Conservation (phyloP, 1,140 invertebrate genomes). For the Dinothrombium tinctorium region DNA sequence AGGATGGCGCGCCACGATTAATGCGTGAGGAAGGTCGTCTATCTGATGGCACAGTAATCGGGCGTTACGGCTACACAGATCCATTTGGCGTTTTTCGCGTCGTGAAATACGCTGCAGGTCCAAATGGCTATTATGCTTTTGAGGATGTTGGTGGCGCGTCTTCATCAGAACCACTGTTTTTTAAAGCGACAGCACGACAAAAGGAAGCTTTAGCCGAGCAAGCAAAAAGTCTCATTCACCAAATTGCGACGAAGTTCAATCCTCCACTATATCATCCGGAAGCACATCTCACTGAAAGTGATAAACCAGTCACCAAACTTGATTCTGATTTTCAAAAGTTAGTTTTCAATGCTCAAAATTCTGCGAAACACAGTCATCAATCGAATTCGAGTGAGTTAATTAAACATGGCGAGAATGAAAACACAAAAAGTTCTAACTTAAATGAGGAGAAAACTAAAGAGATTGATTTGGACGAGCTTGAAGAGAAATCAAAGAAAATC, state of each 20-base stretch:
- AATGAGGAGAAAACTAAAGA: too few relatives aligned
- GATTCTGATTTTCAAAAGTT: too few relatives aligned
- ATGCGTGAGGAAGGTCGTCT: slow-evolving; percentile 9
- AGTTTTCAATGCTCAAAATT: too few relatives aligned
- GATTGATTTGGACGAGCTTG: too few relatives aligned
- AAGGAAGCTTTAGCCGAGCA: not conserved
- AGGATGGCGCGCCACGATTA: slow-evolving; percentile 2
- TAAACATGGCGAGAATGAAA: too few relatives aligned
- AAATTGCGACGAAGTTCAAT: slow-evolving; percentile 6
- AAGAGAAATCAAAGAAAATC: too few relatives aligned
- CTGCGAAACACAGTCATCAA: too few relatives aligned
- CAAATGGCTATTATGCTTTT: slow-evolving; percentile 34
- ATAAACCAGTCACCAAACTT: too few relatives aligned
- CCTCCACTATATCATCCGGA: slow-evolving; percentile 11
- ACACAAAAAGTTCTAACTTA: too few relatives aligned
- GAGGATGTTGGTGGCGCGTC: slow-evolving; percentile 3
- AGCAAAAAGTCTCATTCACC: not conserved
- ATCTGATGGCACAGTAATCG: slow-evolving; percentile 31
- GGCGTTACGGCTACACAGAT: slow-evolving; percentile 61
- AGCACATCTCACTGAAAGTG: slow-evolving; percentile 1
- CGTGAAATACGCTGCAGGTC: slow-evolving; percentile 60
- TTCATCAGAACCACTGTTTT: slow-evolving; percentile 2
- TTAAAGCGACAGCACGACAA: slow-evolving; percentile 6
- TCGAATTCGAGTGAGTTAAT: too few relatives aligned
- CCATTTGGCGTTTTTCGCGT: slow-evolving; percentile 50